Evolutionary conservation across 2,113 vertebrate genomes (phyloP), one percentile per base, ranked within the genome.

Genomic region (Psittacus erithacus): DNA sequence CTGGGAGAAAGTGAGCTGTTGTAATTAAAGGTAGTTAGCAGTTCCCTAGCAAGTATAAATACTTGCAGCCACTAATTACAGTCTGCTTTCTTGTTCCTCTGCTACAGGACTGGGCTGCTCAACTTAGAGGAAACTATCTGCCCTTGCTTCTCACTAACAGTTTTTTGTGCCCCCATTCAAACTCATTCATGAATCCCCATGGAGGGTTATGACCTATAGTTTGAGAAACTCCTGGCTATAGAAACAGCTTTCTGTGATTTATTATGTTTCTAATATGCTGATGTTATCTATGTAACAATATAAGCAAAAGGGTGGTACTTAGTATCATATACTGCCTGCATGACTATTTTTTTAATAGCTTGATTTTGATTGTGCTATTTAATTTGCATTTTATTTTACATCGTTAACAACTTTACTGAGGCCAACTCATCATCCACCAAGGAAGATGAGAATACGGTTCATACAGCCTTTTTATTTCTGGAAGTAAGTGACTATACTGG

Each of bases 301-400:
- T 47, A 90, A 75, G 90, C 82, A 96, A 77, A 90, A 53, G 41
- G 1, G 18, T 84, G 57, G 62, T 79, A 82, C 55, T 93, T 49
- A 52, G 60, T 19, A 78, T 67, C 63, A 73, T 41, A 69, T 35
- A 76, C n/a, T 74, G 71, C 73, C 47, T 85, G 44, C 35, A 73
- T 38, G 41, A 55, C 77, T 83, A 74, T 84, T 93, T 95, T 94
- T 94, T 95, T 91, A 96, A 96, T 93, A 67, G 82, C 76, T 89
- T 88, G 39, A 17, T 96, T 97, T 97, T 96, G 88, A 97, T 46
- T 91, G 38, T 76, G 91, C 74, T 92, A 90, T 92, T 97, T 95
- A 97, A 97, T 97, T 90, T 96, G 93, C 79, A 96, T 94, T 97
- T 96, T 96, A 95, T 94, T 96, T 93, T 87, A 84, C 46, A 95